Evolutionary conservation across 2,888 invertebrate species (phyloP).

Genomic region (Lithophane ornitopus): DNA sequence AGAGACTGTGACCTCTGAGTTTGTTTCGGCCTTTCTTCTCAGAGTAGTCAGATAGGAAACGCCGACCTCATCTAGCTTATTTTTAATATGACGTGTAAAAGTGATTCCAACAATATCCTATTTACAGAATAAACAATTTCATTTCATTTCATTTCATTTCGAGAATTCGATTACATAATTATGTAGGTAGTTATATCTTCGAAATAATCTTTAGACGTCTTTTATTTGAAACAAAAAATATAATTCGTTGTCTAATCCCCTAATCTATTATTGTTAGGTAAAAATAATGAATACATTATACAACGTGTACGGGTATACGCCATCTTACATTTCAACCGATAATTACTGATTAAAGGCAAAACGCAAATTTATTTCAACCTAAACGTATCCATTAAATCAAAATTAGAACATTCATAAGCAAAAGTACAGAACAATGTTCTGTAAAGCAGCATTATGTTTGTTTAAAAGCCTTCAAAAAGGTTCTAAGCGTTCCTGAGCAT

Average conservation of each 20-base stretch:
- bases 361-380: background rate
- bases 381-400: conserved; percentile 33
- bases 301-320: too few relatives aligned
- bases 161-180: too few relatives aligned
- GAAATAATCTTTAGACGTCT: background rate
- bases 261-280: background rate
- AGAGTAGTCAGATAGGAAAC: too few relatives aligned
- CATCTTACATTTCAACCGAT: background rate
- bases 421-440: conserved; percentile 37
- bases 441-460: conserved; percentile 38
- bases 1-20: too few relatives aligned
- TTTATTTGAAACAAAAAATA: background rate
- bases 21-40: too few relatives aligned
- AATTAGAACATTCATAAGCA: conserved; percentile 39
- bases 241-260: background rate
- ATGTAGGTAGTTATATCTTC: background rate
- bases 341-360: conserved; percentile 1
- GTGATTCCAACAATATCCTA: too few relatives aligned
- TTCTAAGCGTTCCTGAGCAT: conserved; percentile 44
- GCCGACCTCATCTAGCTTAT: too few relatives aligned
- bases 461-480: conserved; percentile 53
- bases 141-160: too few relatives aligned
- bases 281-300: background rate
- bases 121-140: too few relatives aligned
- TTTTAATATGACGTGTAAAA: too few relatives aligned